These are phyloP conservation scores for Drosophila repleta DNA, from an alignment of 1,140 invertebrate species.

Conservation along the genomic window DNA sequence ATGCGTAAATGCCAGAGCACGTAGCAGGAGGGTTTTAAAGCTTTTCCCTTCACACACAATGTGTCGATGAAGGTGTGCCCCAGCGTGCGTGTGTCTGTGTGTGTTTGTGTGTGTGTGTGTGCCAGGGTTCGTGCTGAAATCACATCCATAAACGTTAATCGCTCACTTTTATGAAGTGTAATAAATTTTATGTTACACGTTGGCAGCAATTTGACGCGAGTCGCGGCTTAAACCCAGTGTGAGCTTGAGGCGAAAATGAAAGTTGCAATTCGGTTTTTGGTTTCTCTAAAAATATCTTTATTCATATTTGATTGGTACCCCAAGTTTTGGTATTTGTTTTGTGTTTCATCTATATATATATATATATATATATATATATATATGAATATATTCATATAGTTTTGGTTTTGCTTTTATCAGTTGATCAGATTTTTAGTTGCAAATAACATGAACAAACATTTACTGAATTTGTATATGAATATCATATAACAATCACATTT, in stretches of 20 bases:
- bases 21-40: conserved; percentile 37
- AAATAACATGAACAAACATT: conserved; percentile 80
- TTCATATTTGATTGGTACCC: conserved; percentile 81
- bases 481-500: conserved; percentile 79
- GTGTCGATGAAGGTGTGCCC: background rate
- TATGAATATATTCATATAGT: too few relatives aligned
- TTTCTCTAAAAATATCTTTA: conserved; percentile 82
- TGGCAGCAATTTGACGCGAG: conserved; percentile 53
- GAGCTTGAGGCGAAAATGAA: conserved; percentile 7
- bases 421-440: conserved; percentile 62
- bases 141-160: conserved; percentile 82
- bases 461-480: conserved; percentile 78
- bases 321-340: conserved; percentile 53
- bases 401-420: conserved; percentile 44
- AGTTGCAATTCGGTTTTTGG: conserved; percentile 50
- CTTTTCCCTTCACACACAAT: conserved; percentile 9
- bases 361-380: conserved; percentile 35
- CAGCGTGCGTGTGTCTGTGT: background rate
- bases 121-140: conserved; percentile 71
- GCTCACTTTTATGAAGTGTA: conserved; percentile 80
- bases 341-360: conserved; percentile 25
- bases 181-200: conserved; percentile 71
- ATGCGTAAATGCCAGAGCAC: conserved; percentile 62
- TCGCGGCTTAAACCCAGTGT: conserved; percentile 3
- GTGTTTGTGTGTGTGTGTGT: conserved; percentile 5